These are phyloP conservation scores for Perithous albicinctus DNA, from an alignment of 2,888 invertebrate genomes.

Conservation along the genomic window DNA sequence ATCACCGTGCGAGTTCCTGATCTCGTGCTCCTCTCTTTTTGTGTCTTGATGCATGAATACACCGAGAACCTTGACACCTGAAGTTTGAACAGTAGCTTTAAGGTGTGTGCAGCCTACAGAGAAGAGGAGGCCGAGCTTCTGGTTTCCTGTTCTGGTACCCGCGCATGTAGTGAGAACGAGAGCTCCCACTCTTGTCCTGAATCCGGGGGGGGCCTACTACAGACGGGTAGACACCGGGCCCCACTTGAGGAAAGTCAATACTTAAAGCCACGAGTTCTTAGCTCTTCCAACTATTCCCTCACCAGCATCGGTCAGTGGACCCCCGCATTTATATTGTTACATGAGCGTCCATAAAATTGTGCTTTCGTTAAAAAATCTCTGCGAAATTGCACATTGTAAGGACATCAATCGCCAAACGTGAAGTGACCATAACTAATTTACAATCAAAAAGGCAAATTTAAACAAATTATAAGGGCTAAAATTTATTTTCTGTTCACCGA, in stretches of 20 bases:
- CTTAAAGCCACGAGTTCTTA: conserved; percentile 79
- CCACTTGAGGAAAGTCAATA: conserved; percentile 81
- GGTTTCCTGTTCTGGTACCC: conserved; percentile 28
- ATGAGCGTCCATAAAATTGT: conserved; percentile 65
- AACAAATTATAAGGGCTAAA: neutral
- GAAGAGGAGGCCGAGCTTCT: conserved; percentile 9
- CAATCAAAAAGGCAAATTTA: neutral
- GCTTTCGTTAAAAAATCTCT: conserved; percentile 24
- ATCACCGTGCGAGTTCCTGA: neutral
- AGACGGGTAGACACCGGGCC: conserved; percentile 71
- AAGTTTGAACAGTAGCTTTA: conserved; percentile 14
- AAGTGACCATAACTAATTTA: conserved; percentile 40
- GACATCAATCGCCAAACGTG: conserved; percentile 35
- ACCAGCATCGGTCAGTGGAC: conserved; percentile 82
- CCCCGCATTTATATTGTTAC: conserved; percentile 69
- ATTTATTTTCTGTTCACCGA: neutral
- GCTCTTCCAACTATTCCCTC: conserved; percentile 82
- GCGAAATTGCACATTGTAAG: conserved; percentile 65
- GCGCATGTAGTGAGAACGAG: conserved; percentile 46
- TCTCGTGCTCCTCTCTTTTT: neutral
- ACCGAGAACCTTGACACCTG: conserved; percentile 23
- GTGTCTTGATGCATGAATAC: neutral
- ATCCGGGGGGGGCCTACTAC: conserved; percentile 33
- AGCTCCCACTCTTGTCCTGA: conserved; percentile 50
- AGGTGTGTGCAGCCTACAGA: neutral